Evolutionary conservation across 2,888 invertebrate species (phyloP), one percentile per base, ranked within the genome.

Genomic region (Troides helena): DNA sequence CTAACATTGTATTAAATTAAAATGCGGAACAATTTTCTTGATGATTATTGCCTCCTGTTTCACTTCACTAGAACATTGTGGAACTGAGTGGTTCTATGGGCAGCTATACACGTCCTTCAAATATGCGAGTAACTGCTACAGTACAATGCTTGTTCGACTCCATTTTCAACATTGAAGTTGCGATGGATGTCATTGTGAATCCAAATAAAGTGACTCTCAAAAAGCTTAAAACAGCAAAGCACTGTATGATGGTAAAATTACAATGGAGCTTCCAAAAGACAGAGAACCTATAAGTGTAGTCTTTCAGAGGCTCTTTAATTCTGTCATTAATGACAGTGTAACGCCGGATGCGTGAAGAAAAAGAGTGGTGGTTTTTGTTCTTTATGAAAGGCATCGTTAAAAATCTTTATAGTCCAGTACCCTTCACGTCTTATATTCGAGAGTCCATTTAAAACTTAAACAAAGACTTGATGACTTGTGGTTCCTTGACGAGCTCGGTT

Each of bases 241-340:
- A 43, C 46, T 43, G 62, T 21, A 21, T 56, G 62, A 62, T n/a
- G 62, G 43, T 43, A 23, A 43, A 62, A 39, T 56, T 21, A 67
- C 21, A 67, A 56, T 53, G 21, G 36, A 61, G 67, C 65, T 36
- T 43, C 60, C 30, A 39, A 62, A 67, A 39, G 62, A 56, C 62
- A 18, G 56, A 50, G 56, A 61, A 53, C 61, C 53, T 50, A 56
- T 56, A 64, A 61, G 36, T 67, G 17, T 61, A 62, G 67, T 56
- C 62, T 61, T 67, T 67, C 61, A 56, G 67, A 62, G 12, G 65
- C 46, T 67, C 64, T 64, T 64, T 67, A 67, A 67, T 67, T 67
- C 25, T 23, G 61, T 67, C 67, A 53, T 62, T 62, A n/a, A 62
- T 53, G 67, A 67, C 53, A 62, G 39, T 43, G 14, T 43, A 61